Base-by-base conservation (phyloP, 1,140 invertebrate species). In the Drosophila prosaltans region DNA sequence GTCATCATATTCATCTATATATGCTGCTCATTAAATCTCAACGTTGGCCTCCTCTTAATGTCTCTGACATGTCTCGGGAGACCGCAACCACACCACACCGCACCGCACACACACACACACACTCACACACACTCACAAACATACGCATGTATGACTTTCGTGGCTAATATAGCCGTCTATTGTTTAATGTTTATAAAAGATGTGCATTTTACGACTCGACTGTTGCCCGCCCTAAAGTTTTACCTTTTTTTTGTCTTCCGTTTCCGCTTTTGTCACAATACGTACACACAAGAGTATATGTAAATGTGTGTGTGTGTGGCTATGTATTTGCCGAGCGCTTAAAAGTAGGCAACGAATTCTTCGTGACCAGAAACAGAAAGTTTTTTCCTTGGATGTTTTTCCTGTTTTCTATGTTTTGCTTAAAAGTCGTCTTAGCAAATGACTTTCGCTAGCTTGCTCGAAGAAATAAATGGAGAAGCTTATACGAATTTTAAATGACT, bases 271-370 rank as follows among this genome's bases (percentile, higher is more conserved):
- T 65, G 80, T 77, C 51, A 59, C 65, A 70, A 39, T 39, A 26
- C 9, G 26, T 32, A 69, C 39, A 62, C 32, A 39, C 61, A 45
- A 11, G 26, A 32, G 60, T 55, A 54, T 40, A 32, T 36, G 9
- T 36, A 21, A 1, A 45, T 41, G 24, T 41, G n/a, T 51, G 24
- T 65, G 39, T 65, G 48, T 67, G 51, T 41, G 39, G 32, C 60
- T 68, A 41, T 57, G 68, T 61, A 58, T 24, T 65, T 55, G 48
- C 41, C 40, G n/a, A 59, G 61, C 72, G 39, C 83, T 70, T 54
- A 65, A 83, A 72, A 72, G 76, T 88, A 77, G 65, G 77, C 77
- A 79, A 78, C 57, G 74, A 81, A 65, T 80, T 68, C 67, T 82
- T 65, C 24, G 36, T 36, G 59, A 51, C 45, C 45, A 51, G 45